Percentiles rank a stretch among this genome's conserved stretches.
These are phyloP conservation scores for Chalcis sispes DNA, from an alignment of 2,888 invertebrate species.

Conservation along the genomic window DNA sequence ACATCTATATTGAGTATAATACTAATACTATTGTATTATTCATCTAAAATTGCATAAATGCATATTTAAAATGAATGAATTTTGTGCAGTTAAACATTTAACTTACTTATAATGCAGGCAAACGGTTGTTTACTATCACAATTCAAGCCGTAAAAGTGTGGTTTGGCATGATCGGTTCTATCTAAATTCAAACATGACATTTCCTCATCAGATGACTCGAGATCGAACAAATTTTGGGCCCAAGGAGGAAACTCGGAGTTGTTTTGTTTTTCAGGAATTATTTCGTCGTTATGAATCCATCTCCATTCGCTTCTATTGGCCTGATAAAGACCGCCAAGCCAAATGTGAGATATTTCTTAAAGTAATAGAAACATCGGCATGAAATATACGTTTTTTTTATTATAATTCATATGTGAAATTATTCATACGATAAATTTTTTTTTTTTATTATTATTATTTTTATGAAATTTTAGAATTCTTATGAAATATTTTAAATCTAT, in stretches of 20 bases:
- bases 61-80: background rate
- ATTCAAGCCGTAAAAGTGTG: conserved; percentile 77
- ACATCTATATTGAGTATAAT: too few species aligned
- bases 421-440: background rate
- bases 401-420: background rate
- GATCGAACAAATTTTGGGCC: conserved; percentile 67
- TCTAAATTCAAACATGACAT: conserved; percentile 78
- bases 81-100: background rate
- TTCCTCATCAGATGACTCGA: conserved; percentile 76
- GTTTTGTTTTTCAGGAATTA: conserved; percentile 56
- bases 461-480: background rate
- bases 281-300: conserved; percentile 61
- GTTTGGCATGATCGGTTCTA: conserved; percentile 77
- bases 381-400: background rate
- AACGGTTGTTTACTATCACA: conserved; percentile 78
- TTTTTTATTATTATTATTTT: background rate
- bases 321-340: conserved; percentile 62
- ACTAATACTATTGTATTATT: too few species aligned
- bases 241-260: conserved; percentile 76
- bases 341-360: conserved; percentile 63
- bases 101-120: conserved; percentile 72
- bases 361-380: background rate
- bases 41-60: background rate
- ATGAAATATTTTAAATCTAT: background rate
- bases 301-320: conserved; percentile 58